Base-by-base conservation (phyloP, 2,888 invertebrate species). In the Chrysotoxum bicinctum region DNA sequence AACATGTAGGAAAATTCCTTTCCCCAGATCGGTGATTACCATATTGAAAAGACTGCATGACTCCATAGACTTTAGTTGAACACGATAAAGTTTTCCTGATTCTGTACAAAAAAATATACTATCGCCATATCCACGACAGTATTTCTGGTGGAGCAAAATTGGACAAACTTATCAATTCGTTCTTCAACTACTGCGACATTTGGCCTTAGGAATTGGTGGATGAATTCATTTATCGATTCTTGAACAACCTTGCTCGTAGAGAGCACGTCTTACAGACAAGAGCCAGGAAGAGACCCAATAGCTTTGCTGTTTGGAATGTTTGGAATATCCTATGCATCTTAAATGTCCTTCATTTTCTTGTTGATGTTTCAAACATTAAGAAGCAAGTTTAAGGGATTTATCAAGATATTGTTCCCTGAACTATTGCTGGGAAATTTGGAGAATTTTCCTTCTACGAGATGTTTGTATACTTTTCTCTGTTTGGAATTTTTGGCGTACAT, bases 181-280 rank as follows among this genome's bases (percentile, higher is more conserved):
- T 99, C 92, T 98, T 96, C 93, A 99, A 99, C 92, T 99, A 99
- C 91, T 99, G 99, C 92, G 97, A 99, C 92, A 96, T 98, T 90
- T 99, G 99, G 99, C 93, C 99, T 35, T 99, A 99, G 99, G 99
- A 99, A 91, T 95, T 99, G 68, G 97, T 99, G 88, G 99, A 99
- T 93, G 99, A 99, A 91, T 99, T 99, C 93, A 98, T 99, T 48
- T 99, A 99, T 90, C 99, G 99, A 93, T 96, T 99, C 93, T 97
- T 98, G 93, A n/a, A n/a, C n/a, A 96, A 98, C 83, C 96, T 97
- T 90, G 96, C 97, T 0, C 97, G n/a, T n/a, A 97, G 90, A 94
- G 94, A 91, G 93, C 95, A 64, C 94, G 94, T 87, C 92, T 95
- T 7, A 94, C 94, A 9, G 97, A 97, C 91, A 95, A 97, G 91